phyloP scores from a whole-genome alignment of 2,113 vertebrate genomes.

The Chlorodrepanis virens region DNA sequence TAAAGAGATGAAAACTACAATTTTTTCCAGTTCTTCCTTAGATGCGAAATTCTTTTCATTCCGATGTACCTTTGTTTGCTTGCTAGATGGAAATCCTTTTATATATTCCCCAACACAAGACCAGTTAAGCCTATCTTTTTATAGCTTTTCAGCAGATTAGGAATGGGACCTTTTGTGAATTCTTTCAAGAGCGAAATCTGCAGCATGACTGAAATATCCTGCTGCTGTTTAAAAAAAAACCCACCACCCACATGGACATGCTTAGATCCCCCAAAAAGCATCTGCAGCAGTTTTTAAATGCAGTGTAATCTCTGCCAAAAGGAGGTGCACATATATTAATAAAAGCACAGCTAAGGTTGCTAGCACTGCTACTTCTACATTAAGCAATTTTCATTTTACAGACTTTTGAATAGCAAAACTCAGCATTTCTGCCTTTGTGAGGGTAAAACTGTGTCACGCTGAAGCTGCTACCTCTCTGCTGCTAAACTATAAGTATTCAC shows the following conservation, averaged over 20 bases:
- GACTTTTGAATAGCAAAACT: background rate
- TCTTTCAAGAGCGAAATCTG: conserved; percentile 55
- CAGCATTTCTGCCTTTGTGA: background rate
- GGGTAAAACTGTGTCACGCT: background rate
- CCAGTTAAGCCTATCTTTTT: conserved; percentile 40
- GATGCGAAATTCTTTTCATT: conserved; percentile 16
- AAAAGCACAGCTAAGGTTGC: conserved; percentile 23
- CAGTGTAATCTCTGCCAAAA: background rate
- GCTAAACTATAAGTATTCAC: background rate
- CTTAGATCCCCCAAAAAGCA: conserved; percentile 35
- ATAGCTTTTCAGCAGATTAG: conserved; percentile 41
- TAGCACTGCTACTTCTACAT: conserved; percentile 10
- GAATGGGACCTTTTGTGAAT: conserved; percentile 33
- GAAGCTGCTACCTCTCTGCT: background rate
- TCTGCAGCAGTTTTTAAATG: conserved; percentile 64
- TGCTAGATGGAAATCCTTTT: conserved; percentile 9
- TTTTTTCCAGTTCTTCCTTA: background rate
- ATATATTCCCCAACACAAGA: background rate
- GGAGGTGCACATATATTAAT: conserved; percentile 45
- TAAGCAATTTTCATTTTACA: conserved; percentile 57
- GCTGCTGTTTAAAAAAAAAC: background rate
- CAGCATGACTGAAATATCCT: conserved; percentile 58
- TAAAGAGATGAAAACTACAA: background rate
- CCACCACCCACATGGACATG: background rate
- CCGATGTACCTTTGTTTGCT: background rate